phyloP scores from a whole-genome alignment of 92 coral and sea anemone species.

The Zoanthus gigantus region DNA sequence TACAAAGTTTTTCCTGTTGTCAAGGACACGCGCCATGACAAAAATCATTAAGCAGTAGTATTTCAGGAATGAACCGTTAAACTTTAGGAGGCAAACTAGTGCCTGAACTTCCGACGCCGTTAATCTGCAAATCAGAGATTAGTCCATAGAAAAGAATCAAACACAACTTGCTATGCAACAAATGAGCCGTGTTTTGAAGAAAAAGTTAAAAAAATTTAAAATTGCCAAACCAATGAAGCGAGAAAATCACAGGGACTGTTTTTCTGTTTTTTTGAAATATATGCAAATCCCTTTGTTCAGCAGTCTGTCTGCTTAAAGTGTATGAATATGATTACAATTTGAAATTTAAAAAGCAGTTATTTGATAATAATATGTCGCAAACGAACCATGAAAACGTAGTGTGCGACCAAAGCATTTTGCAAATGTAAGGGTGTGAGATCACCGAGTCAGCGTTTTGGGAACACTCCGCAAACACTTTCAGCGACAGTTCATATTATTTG shows the following conservation, averaged over 20 bases:
- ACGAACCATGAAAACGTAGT: conserved; percentile 29
- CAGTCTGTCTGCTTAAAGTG: conserved; percentile 9
- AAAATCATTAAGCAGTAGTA: too few species aligned
- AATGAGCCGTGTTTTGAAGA: not conserved
- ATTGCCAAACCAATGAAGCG: conserved; percentile 28
- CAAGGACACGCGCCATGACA: too few species aligned
- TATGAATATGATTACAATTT: conserved; percentile 16
- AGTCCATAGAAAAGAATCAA: too few species aligned
- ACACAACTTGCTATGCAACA: too few species aligned
- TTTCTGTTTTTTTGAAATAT: not conserved
- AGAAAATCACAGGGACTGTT: not conserved
- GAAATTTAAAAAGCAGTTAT: conserved; percentile 27
- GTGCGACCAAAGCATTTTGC: conserved; percentile 1
- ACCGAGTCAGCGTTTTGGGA: not conserved
- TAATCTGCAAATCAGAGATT: too few species aligned
- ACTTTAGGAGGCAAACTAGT: too few species aligned
- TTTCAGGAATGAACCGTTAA: too few species aligned
- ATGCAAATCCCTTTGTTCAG: conserved; percentile 42
- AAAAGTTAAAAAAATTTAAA: not conserved
- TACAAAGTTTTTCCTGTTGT: too few species aligned
- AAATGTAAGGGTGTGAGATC: not conserved
- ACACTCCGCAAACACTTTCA: too few species aligned
- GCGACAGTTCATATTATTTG: too few species aligned
- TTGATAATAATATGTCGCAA: not conserved
- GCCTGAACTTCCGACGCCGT: too few species aligned